Conservation (phyloP, 2,797 vertebrate genomes). For the Leucoraja ocellata region DNA sequence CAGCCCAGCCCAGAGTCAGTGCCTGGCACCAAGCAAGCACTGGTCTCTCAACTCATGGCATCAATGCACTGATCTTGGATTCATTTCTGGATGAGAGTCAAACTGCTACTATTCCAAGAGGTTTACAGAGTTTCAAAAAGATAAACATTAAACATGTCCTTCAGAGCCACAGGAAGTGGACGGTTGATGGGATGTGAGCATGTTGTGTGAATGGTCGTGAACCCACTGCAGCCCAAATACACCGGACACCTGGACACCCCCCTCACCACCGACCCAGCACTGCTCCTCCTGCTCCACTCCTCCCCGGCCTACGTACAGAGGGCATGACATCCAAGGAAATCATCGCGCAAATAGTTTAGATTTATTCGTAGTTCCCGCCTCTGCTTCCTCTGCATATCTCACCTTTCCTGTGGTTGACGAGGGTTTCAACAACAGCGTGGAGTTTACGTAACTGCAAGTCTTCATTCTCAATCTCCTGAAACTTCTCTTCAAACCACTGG, state of each 20-base stretch:
- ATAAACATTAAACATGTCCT: neutral
- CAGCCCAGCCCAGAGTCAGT: neutral
- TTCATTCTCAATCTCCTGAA: slow-evolving; percentile 88
- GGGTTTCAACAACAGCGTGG: slow-evolving; percentile 74
- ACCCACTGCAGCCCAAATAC: no score
- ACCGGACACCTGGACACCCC: no score
- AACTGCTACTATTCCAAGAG: neutral
- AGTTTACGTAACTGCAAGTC: slow-evolving; percentile 89
- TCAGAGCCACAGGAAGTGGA: neutral
- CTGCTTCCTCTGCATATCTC: neutral
- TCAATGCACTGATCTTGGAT: neutral
- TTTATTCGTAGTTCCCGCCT: no score
- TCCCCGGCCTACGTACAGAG: no score
- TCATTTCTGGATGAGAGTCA: neutral
- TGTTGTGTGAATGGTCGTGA: no score
- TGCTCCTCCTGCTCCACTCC: no score
- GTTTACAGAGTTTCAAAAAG: neutral
- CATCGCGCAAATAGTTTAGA: no score
- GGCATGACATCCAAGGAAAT: no score
- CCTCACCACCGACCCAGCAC: no score
- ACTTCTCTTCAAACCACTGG: slow-evolving; percentile 98
- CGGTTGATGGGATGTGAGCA: no score
- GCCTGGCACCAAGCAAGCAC: neutral
- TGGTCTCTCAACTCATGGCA: neutral
- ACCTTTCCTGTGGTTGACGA: slow-evolving; percentile 93